Conservation (phyloP, 2,113 vertebrate genomes). For the Xerus inauris region DNA sequence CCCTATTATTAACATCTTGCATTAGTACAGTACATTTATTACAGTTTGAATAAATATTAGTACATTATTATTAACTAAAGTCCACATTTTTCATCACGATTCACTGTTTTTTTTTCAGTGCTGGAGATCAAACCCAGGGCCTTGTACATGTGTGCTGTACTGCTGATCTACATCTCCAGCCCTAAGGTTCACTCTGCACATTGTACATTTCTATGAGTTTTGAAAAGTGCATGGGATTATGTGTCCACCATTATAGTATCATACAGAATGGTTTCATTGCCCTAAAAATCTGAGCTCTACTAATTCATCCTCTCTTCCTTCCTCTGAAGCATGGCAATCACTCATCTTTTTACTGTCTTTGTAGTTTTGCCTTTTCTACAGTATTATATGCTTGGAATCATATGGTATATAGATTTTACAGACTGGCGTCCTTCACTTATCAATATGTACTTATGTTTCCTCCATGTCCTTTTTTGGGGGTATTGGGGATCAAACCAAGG, state of each 20-base stretch:
- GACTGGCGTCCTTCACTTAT: conserved; percentile 33
- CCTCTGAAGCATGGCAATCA: background rate
- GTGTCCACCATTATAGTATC: background rate
- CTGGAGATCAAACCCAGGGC: too few species aligned
- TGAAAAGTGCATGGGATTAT: background rate
- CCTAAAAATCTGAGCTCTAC: background rate
- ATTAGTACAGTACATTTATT: background rate
- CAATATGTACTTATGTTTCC: conserved; percentile 1
- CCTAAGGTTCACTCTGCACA: background rate
- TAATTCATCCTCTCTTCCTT: background rate
- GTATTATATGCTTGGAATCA: background rate
- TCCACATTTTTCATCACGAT: background rate
- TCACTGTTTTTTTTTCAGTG: background rate
- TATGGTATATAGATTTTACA: background rate
- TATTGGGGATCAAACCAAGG: too few species aligned
- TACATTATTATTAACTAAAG: conserved; percentile 20
- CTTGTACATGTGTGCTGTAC: too few species aligned
- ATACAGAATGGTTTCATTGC: background rate
- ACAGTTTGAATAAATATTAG: conserved; percentile 13
- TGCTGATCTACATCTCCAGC: too few species aligned
- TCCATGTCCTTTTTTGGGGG: background rate
- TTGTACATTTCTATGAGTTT: conserved; percentile 16
- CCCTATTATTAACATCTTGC: conserved; percentile 20
- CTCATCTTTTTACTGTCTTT: conserved; percentile 1
- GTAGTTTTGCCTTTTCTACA: conserved; percentile 37